phyloP scores from a whole-genome alignment of 2,113 vertebrate genomes.

The Vidua chalybeata region DNA sequence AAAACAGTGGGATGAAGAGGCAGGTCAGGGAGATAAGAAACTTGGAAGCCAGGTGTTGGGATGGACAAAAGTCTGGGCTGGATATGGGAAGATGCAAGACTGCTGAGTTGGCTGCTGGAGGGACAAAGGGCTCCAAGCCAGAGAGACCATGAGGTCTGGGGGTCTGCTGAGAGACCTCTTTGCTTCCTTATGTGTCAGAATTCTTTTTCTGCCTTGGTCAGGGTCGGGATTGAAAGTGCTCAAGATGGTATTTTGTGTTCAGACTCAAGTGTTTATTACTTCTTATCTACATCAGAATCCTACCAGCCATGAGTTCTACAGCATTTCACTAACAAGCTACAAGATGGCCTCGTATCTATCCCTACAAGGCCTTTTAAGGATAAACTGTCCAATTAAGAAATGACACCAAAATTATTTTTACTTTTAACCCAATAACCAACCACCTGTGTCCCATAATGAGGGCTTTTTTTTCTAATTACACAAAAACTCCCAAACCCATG shows the following conservation, averaged over 20 bases:
- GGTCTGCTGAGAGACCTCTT: neutral
- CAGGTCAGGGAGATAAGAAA: too few relatives aligned
- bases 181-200: neutral
- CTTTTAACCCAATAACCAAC: neutral
- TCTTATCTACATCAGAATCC: neutral
- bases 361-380: neutral
- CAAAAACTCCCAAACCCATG: neutral
- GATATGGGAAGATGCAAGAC: neutral
- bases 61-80: neutral
- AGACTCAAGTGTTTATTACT: neutral
- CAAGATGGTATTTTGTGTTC: neutral
- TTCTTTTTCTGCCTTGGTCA: neutral
- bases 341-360: neutral
- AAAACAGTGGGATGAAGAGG: neutral
- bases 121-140: neutral
- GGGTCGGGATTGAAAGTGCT: neutral
- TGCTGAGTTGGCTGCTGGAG: neutral
- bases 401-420: neutral
- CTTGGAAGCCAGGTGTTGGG: neutral
- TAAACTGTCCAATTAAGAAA: neutral
- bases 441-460: accelerated
- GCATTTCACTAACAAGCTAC: neutral
- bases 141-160: neutral
- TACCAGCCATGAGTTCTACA: neutral
- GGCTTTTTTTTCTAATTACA: neutral